Conservation (phyloP, 1,140 invertebrate genomes). For the Papilio xuthus region DNA sequence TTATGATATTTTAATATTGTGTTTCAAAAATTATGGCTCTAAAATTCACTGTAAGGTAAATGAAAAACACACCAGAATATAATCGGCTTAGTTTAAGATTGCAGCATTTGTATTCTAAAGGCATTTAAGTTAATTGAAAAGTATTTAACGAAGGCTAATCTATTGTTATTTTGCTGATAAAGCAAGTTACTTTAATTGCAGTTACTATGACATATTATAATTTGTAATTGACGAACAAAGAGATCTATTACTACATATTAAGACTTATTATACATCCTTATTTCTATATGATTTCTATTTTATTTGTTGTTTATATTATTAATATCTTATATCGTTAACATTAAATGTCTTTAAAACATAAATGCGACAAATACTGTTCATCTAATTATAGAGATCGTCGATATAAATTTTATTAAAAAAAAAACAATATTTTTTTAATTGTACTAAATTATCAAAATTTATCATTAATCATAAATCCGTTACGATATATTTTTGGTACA, state of each 20-base stretch:
- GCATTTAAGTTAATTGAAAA: slow-evolving; percentile 38
- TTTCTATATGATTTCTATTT: no score
- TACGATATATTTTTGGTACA: neutral
- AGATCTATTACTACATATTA: no score
- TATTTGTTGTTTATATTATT: neutral
- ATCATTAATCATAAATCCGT: no score
- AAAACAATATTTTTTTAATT: neutral
- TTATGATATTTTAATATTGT: slow-evolving; percentile 36
- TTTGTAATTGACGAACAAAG: no score
- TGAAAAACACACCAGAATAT: slow-evolving; percentile 53
- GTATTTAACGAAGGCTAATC: slow-evolving; percentile 29
- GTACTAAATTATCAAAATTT: no score
- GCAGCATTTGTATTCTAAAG: slow-evolving; percentile 25
- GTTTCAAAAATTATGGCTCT: slow-evolving; percentile 60
- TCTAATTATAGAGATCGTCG: slow-evolving; percentile 25
- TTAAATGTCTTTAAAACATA: slow-evolving; percentile 31
- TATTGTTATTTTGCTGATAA: neutral
- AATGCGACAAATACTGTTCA: slow-evolving; percentile 10
- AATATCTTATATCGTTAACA: slow-evolving; percentile 25
- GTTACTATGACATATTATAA: no score
- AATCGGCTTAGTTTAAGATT: slow-evolving; percentile 43
- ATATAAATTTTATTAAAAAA: neutral
- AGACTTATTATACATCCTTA: no score
- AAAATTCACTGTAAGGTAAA: slow-evolving; percentile 45
- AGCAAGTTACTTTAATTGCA: neutral